Conservation (phyloP, 2,888 invertebrate genomes). For the Gymnocheta viridis region DNA sequence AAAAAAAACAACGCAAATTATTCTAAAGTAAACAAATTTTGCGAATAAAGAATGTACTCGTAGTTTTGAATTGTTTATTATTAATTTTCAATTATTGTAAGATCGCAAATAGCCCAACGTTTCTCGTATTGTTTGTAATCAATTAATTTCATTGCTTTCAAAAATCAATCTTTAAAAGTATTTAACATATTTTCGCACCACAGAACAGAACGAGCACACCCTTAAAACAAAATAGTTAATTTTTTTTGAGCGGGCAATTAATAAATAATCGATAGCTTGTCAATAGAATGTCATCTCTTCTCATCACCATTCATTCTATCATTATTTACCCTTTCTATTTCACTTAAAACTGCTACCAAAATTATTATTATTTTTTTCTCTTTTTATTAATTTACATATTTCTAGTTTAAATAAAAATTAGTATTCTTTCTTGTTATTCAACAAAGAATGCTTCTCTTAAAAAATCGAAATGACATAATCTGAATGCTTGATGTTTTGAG, state of each 20-base stretch:
- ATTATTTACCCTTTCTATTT: not conserved
- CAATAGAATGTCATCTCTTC: not conserved
- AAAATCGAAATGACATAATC: not conserved
- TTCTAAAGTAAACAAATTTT: slow-evolving; percentile 3
- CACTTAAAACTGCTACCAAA: not conserved
- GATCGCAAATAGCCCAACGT: not conserved
- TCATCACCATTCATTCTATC: not conserved
- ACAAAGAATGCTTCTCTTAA: not conserved
- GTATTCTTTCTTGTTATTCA: not conserved
- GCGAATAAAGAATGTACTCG: not conserved
- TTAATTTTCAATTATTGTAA: not conserved
- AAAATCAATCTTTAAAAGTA: not conserved
- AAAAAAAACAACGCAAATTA: slow-evolving; percentile 12
- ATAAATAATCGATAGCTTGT: not conserved
- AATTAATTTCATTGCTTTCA: not conserved
- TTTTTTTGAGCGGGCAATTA: too few relatives aligned
- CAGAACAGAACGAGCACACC: not conserved
- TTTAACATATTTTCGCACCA: not conserved
- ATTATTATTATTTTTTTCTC: not conserved
- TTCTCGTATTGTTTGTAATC: not conserved
- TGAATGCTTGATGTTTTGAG: not conserved
- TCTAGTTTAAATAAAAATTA: not conserved
- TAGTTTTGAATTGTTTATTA: slow-evolving; percentile 16
- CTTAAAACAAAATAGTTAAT: not conserved
- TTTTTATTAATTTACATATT: not conserved